Conservation (phyloP, 2,888 invertebrate species). For the Epiperipatus broadwayi region DNA sequence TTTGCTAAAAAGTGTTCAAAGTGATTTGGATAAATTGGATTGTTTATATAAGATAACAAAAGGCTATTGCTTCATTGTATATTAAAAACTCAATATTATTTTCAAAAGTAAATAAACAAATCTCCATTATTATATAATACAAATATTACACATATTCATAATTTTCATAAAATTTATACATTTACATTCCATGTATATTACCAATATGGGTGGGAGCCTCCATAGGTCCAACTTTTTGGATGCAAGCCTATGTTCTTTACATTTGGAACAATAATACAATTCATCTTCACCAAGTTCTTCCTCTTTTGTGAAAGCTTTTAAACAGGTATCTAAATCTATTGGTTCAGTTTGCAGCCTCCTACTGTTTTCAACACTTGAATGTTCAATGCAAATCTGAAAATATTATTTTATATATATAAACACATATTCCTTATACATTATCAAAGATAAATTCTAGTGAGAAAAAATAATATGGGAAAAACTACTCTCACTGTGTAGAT, state of each 20-base stretch:
- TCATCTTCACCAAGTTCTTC: slow-evolving; percentile 57
- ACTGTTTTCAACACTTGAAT: slow-evolving; percentile 48
- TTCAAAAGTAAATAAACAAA: too few relatives aligned
- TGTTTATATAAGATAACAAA: too few relatives aligned
- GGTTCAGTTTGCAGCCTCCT: slow-evolving; percentile 56
- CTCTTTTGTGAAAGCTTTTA: slow-evolving; percentile 67
- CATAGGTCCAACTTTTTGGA: slow-evolving; percentile 79
- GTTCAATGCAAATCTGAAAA: slow-evolving; percentile 47
- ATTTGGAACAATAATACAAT: slow-evolving; percentile 64
- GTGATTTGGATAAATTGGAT: too few relatives aligned
- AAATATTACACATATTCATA: slow-evolving; percentile 5
- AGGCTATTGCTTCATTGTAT: too few relatives aligned
- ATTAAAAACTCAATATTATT: too few relatives aligned
- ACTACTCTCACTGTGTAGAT: too few relatives aligned
- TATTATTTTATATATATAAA: too few relatives aligned
- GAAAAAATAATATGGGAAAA: not conserved
- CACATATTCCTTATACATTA: not conserved
- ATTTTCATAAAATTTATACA: slow-evolving; percentile 3
- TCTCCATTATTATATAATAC: not conserved
- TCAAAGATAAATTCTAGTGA: not conserved
- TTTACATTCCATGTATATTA: slow-evolving; percentile 27
- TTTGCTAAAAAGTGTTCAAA: too few relatives aligned
- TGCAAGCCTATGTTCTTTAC: slow-evolving; percentile 61
- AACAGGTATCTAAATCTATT: slow-evolving; percentile 59
- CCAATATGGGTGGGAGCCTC: slow-evolving; percentile 69